Base-by-base conservation (phyloP, 2,797 vertebrate species). In the Apogon talboti region DNA sequence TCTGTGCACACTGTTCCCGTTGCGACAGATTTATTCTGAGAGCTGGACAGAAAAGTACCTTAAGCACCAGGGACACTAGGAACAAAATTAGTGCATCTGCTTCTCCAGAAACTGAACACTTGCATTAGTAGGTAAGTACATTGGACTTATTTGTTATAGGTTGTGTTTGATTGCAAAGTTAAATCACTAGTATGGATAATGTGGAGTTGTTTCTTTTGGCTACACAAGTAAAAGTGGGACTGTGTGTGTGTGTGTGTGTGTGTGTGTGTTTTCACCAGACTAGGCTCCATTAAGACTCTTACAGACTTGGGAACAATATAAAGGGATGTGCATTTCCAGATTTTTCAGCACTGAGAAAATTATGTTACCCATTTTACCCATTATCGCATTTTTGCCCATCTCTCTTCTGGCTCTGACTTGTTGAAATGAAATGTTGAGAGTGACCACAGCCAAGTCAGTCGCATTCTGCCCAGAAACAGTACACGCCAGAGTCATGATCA, bases 351-450 rank as follows among this genome's bases (percentile, higher is more conserved):
- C 28, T 24, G 15, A 78, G 54, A 58, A 72, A 60, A 67, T 50
- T 3, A 8, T 15, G 13, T 46, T 37, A 60, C 41, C 24, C 24
- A 38, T 49, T 79, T 73, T 43, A 30, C 28, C 42, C 71, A 52
- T 41, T 14, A 50, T 28, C 37, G 13, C 44, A 28, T 71, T 62
- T 49, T 60, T 71, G 47, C 12, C 61, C 41, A 57, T 42, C 42
- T 24, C 33, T 68, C 33, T 13, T 73, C 76, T 37, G 54, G 30
- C 38, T 28, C 51, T 59, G 57, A 71, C 41, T 69, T 30, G 14
- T 67, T 60, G 44, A 19, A n/a, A 78, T 82, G 71, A 63, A 76
- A 69, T 48, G 66, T 68, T 78, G 64, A 60, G 38, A 59, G 30
- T 66, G 19, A 38, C 64, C 19, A 42, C 45, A 61, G 73, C 67